Conservation (phyloP, 2,797 vertebrate species). For the Helarctos malayanus region DNA sequence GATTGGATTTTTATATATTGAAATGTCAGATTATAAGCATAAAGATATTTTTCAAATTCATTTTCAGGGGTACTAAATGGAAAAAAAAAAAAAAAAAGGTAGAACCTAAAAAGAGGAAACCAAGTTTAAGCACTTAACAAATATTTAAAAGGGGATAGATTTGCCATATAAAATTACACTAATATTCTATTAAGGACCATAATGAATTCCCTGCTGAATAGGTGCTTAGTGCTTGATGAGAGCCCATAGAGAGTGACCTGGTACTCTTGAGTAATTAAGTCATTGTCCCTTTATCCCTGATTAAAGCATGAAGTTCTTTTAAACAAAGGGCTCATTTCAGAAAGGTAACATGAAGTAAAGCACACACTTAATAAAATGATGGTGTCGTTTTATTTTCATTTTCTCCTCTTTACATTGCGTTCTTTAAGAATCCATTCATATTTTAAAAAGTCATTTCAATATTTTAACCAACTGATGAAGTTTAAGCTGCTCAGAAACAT, state of each 20-base stretch:
- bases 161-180: slow-evolving; percentile 51
- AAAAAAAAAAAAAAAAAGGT: slow-evolving; percentile 71
- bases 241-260: slow-evolving; percentile 32
- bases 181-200: slow-evolving; percentile 63
- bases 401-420: slow-evolving; percentile 16
- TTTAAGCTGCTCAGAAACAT: slow-evolving; percentile 66
- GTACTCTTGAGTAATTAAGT: slow-evolving; percentile 38
- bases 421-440: slow-evolving; percentile 50
- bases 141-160: slow-evolving; percentile 74
- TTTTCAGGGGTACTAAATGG: background rate
- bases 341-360: slow-evolving; percentile 45
- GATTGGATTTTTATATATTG: background rate
- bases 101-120: slow-evolving; percentile 64
- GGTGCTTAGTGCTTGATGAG: slow-evolving; percentile 35
- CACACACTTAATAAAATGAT: background rate
- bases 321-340: slow-evolving; percentile 71
- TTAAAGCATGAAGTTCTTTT: slow-evolving; percentile 59
- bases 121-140: slow-evolving; percentile 78
- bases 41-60: background rate
- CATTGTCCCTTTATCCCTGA: slow-evolving; percentile 73
- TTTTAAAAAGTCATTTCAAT: slow-evolving; percentile 59
- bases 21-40: background rate
- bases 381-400: slow-evolving; percentile 34
- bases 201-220: slow-evolving; percentile 66
- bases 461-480: slow-evolving; percentile 67